Conservation (phyloP, 2,113 vertebrate species). For the Microcebus murinus region DNA sequence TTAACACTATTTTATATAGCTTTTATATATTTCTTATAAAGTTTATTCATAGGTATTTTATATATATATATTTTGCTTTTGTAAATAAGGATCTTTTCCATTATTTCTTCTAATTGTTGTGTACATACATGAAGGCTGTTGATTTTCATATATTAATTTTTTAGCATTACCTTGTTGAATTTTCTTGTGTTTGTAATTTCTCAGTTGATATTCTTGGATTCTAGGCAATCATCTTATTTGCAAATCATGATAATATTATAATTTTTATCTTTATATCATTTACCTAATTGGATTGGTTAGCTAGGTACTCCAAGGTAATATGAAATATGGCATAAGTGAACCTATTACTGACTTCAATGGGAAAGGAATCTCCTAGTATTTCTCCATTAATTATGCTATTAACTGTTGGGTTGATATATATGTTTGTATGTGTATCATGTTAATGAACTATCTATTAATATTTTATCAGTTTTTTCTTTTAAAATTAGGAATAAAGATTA, state of each 20-base stretch:
- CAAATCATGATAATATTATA: neutral
- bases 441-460: neutral
- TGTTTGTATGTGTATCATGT: slow-evolving; percentile 6
- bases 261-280: neutral
- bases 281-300: neutral
- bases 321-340: slow-evolving; percentile 12
- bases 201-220: slow-evolving; percentile 34
- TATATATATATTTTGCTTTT: neutral
- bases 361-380: neutral
- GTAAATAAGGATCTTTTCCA: neutral
- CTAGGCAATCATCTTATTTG: neutral
- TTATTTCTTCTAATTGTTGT: neutral
- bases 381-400: slow-evolving; percentile 2
- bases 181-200: neutral
- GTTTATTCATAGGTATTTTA: neutral
- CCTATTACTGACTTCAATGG: neutral
- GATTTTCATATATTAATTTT: neutral
- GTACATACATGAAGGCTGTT: neutral
- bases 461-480: slow-evolving; percentile 30
- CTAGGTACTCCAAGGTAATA: neutral
- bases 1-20: neutral
- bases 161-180: neutral
- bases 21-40: neutral
- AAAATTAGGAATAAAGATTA: neutral
- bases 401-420: neutral